Evolutionary conservation across 1,140 invertebrate genomes (phyloP).

Genomic region (Tetranychus urticae): DNA sequence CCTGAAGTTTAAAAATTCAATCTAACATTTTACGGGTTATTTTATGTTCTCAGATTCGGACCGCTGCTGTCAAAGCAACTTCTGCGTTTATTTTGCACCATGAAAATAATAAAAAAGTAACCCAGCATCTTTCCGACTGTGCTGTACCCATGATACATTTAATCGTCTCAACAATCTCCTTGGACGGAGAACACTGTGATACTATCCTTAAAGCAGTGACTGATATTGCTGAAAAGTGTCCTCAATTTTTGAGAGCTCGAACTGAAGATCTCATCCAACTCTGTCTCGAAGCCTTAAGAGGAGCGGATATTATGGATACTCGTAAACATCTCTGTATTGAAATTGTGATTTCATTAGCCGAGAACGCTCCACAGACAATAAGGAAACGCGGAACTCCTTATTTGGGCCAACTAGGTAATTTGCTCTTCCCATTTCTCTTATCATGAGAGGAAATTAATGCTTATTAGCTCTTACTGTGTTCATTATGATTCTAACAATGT

Average conservation of each 20-base stretch:
- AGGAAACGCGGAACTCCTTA: constrained; percentile 58
- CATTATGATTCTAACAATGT: constrained; percentile 6
- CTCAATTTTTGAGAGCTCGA: constrained; percentile 70
- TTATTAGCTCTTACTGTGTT: neutral
- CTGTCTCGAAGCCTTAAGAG: constrained; percentile 55
- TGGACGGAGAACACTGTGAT: constrained; percentile 59
- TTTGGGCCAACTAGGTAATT: constrained; percentile 27
- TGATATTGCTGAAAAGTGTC: constrained; percentile 72
- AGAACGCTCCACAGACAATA: constrained; percentile 84
- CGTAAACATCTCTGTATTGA: constrained; percentile 79
- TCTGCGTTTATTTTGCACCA: constrained; percentile 72
- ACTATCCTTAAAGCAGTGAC: constrained; percentile 68
- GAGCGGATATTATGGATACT: constrained; percentile 47
- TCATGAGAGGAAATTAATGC: neutral
- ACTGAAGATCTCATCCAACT: constrained; percentile 65
- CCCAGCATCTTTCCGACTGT: constrained; percentile 64
- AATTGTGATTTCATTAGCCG: constrained; percentile 75
- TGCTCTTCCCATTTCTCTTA: neutral
- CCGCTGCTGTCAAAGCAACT: constrained; percentile 27
- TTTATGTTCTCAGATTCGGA: constrained; percentile 16
- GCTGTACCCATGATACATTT: constrained; percentile 48
- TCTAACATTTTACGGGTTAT: neutral
- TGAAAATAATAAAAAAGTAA: constrained; percentile 60
- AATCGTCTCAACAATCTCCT: neutral
- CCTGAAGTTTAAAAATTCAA: neutral